These are phyloP conservation scores for Ctenosaura bakeri DNA, from an alignment of 2,797 vertebrate genomes.

Conservation along the genomic window DNA sequence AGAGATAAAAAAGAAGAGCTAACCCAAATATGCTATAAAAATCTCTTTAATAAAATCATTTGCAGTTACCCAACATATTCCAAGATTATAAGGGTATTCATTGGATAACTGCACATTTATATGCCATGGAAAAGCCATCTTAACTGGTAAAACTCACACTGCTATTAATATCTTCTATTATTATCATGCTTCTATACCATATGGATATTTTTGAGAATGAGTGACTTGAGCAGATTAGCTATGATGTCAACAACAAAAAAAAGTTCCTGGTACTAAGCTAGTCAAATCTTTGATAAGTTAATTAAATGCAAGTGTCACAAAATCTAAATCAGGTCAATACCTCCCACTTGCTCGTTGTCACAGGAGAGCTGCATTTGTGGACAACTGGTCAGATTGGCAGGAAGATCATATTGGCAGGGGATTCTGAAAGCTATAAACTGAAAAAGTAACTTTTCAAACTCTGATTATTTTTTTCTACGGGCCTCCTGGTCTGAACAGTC, in stretches of 20 bases:
- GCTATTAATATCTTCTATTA: not conserved
- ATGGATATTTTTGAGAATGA: not conserved
- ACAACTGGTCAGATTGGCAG: not conserved
- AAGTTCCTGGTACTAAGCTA: not conserved
- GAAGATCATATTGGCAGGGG: not conserved
- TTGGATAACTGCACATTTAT: not conserved
- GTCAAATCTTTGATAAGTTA: not conserved
- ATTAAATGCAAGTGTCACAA: not conserved
- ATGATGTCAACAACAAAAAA: slow-evolving; percentile 16
- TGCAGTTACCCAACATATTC: not conserved
- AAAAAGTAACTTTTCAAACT: no score
- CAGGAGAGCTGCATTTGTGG: not conserved
- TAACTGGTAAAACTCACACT: not conserved
- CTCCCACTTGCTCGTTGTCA: not conserved
- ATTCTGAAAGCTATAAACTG: no score
- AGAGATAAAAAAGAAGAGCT: not conserved
- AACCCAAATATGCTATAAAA: not conserved
- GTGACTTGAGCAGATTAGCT: slow-evolving; percentile 4
- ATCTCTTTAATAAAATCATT: not conserved
- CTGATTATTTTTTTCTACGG: no score
- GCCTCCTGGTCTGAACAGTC: no score
- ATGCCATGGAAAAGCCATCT: not conserved
- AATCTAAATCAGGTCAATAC: not conserved
- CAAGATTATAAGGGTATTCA: not conserved
- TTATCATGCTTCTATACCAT: not conserved